phyloP scores from a whole-genome alignment of 1,140 invertebrate genomes.

The Drosophila tropicalis region DNA sequence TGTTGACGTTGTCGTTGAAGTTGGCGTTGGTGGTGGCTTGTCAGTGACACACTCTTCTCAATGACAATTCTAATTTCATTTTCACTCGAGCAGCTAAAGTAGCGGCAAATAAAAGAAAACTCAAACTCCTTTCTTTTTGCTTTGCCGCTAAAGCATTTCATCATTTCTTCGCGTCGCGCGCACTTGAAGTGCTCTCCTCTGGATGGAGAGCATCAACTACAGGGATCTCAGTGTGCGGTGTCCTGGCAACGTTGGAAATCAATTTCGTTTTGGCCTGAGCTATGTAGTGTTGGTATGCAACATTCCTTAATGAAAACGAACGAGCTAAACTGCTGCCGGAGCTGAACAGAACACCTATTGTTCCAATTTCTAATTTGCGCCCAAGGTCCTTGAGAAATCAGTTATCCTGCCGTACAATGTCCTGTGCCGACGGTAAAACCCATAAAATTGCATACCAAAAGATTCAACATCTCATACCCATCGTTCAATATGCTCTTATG shows the following conservation, averaged over 20 bases:
- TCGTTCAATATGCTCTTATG: conserved; percentile 46
- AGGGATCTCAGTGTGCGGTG: conserved; percentile 29
- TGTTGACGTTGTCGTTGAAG: neutral
- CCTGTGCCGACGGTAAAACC: conserved; percentile 23
- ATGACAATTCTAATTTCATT: conserved; percentile 80
- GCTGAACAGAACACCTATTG: conserved; percentile 55
- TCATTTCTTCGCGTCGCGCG: conserved; percentile 60
- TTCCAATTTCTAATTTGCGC: conserved; percentile 77
- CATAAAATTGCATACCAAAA: conserved; percentile 71
- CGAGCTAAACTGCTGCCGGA: conserved; percentile 16
- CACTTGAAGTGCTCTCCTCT: conserved; percentile 43
- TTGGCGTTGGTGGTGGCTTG: conserved; percentile 30
- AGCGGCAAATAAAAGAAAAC: conserved; percentile 40
- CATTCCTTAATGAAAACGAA: conserved; percentile 74
- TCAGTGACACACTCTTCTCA: conserved; percentile 63
- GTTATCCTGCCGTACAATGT: conserved; percentile 26
- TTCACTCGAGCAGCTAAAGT: conserved; percentile 36
- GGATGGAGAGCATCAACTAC: conserved; percentile 61
- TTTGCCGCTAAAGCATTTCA: conserved; percentile 54
- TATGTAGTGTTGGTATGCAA: conserved; percentile 64
- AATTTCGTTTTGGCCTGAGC: conserved; percentile 61
- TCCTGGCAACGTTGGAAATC: conserved; percentile 69
- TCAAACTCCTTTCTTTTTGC: conserved; percentile 33
- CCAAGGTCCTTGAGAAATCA: conserved; percentile 70
- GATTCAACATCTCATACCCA: conserved; percentile 33